A percentile compares a stretch with the other conserved stretches of the same genome.
These are phyloP conservation scores for Camponotus vicinus DNA, from an alignment of 1,140 invertebrate species.

Conservation along the genomic window DNA sequence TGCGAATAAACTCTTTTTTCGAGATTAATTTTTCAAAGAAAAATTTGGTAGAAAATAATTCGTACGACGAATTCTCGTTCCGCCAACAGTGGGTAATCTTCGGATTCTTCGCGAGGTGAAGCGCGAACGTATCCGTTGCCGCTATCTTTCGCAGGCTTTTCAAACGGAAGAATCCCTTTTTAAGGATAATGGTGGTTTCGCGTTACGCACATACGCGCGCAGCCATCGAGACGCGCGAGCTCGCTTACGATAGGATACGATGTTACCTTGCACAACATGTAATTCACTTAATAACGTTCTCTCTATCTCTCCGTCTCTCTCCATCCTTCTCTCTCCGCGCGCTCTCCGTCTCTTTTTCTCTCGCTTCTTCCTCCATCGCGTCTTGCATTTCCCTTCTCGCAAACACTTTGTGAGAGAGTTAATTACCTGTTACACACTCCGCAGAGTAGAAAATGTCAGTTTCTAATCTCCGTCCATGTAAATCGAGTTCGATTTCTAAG, in stretches of 20 bases:
- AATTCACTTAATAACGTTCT: constrained; percentile 75
- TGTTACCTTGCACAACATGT: constrained; percentile 65
- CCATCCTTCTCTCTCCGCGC: constrained; percentile 25
- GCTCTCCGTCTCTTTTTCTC: constrained; percentile 28
- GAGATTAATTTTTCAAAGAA: background rate
- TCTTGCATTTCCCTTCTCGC: constrained; percentile 46
- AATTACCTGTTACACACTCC: constrained; percentile 79
- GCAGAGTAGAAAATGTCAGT: constrained; percentile 78
- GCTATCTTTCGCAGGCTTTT: constrained; percentile 24
- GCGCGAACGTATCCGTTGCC: background rate
- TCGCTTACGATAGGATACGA: constrained; percentile 43
- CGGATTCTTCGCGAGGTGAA: background rate
- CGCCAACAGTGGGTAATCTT: constrained; percentile 28
- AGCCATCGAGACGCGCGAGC: constrained; percentile 33
- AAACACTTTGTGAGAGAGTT: constrained; percentile 67
- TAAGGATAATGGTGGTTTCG: constrained; percentile 55
- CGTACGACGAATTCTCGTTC: background rate
- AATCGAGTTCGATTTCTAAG: constrained; percentile 3
- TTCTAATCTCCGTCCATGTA: constrained; percentile 61
- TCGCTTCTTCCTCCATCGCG: background rate
- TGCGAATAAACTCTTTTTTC: background rate
- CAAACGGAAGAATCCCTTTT: constrained; percentile 30
- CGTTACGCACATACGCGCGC: constrained; percentile 42
- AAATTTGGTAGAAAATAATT: background rate
- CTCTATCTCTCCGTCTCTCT: constrained; percentile 34